Evolutionary conservation across 2,113 vertebrate species (phyloP), one percentile per base, ranked within the genome.

Genomic region (Opisthocomus hoazin): DNA sequence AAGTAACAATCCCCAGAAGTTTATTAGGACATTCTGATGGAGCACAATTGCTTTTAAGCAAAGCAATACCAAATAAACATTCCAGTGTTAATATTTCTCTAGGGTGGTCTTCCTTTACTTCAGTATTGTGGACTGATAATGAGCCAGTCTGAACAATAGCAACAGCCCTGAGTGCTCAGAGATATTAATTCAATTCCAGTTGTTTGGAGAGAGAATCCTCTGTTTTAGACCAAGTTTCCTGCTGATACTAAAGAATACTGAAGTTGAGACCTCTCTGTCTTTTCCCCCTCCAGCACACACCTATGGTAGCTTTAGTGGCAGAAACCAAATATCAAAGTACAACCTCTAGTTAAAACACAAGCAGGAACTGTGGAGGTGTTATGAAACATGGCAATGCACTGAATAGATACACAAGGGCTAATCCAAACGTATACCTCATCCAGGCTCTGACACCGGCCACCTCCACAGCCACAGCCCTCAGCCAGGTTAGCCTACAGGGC

Each of bases 1-100:
- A 91, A 48, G 20, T 81, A 96, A 96, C 95, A 97, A 97, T 94
- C 94, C 93, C 93, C 96, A 97, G 94, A 96, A 97, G 95, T 95
- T 94, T 78, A 84, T 63, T 84, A 89, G 91, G 86, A 90, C 94
- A 68, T 90, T 94, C 76, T 92, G 73, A 94, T 60, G 34, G 64
- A 91, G 69, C 26, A 97, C 93, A 95, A 96, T 87, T 58, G 46
- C 76, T 89, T 91, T 94, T 64, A 92, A 96, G 79, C 56, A 78
- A 87, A 94, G 84, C 60, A 91, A 51, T 27, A 75, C 30, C 63
- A 96, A 94, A 87, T 60, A 96, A 96, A 97, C 91, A 94, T 75
- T 88, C 76, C 84, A 81, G 57, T 91, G 93, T 95, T 91, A 95
- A 68, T 84, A 87, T 84, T 87, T 75, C 84, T 86, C 95, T 81